These are phyloP conservation scores for Heliopora coerulea DNA, from an alignment of 92 coral and sea anemone species.

Conservation along the genomic window DNA sequence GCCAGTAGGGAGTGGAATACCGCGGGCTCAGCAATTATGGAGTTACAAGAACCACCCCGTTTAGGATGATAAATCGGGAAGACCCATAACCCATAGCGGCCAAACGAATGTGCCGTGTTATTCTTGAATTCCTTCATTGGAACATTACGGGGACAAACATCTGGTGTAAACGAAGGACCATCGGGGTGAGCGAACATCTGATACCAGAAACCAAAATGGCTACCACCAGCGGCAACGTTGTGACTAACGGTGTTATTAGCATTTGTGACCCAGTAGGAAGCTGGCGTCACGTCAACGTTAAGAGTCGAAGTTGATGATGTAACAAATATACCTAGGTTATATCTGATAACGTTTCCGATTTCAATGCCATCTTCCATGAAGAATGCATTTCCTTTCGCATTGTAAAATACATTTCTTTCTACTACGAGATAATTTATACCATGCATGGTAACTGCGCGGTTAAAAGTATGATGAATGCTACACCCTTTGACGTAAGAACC, in stretches of 20 bases:
- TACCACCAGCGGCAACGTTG: conserved; percentile 56
- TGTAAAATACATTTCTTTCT: conserved; percentile 83
- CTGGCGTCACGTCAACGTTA: conserved; percentile 84
- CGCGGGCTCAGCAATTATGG: conserved; percentile 63
- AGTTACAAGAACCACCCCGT: conserved; percentile 49
- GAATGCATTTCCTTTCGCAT: conserved; percentile 88
- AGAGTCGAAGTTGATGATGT: conserved; percentile 74
- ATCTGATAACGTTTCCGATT: conserved; percentile 84
- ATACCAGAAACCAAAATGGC: conserved; percentile 93
- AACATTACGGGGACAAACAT: conserved; percentile 75
- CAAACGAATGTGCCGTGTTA: conserved; percentile 91
- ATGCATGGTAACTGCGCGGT: conserved; percentile 92
- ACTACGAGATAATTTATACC: conserved; percentile 80
- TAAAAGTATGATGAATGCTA: conserved; percentile 82
- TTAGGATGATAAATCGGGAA: conserved; percentile 74
- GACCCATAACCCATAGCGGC: conserved; percentile 91
- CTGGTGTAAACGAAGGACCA: conserved; percentile 82
- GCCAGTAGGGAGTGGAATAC: conserved; percentile 69
- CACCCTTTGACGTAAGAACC: conserved; percentile 96
- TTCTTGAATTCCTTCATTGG: conserved; percentile 81
- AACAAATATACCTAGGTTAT: conserved; percentile 83
- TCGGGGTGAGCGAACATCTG: conserved; percentile 83
- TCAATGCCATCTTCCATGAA: conserved; percentile 94
- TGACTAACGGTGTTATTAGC: conserved; percentile 71
- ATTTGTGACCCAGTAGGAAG: conserved; percentile 88